phyloP scores from a whole-genome alignment of 2,797 vertebrate genomes.

The Sebastolobus alascanus region DNA sequence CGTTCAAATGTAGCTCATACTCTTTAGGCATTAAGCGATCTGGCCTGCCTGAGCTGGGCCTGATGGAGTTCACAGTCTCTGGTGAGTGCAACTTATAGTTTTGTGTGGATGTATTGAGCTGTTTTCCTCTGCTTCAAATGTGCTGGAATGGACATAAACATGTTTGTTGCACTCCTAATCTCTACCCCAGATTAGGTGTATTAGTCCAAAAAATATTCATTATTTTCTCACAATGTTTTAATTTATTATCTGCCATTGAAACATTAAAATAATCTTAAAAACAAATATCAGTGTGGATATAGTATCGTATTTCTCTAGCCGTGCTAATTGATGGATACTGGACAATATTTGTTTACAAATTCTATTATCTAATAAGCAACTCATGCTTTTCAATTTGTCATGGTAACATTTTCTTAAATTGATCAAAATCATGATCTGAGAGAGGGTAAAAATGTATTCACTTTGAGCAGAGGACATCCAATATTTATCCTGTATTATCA shows the following conservation, averaged over 20 bases:
- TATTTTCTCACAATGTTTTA: neutral
- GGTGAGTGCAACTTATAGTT: constrained; percentile 63
- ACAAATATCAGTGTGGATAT: neutral
- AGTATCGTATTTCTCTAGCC: neutral
- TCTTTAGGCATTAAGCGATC: constrained; percentile 11
- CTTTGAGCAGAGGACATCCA: neutral
- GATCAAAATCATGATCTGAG: neutral
- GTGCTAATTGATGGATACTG: neutral
- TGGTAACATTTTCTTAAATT: neutral
- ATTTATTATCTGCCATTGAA: neutral
- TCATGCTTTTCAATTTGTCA: neutral
- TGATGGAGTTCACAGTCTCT: constrained; percentile 24
- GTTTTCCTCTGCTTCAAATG: neutral
- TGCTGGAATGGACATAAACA: neutral
- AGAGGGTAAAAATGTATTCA: rapidly evolving
- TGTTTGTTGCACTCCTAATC: neutral
- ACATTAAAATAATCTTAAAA: neutral
- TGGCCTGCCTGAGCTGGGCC: constrained; percentile 11
- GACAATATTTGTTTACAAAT: neutral
- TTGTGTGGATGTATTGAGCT: neutral
- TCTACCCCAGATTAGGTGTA: neutral
- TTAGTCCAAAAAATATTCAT: neutral
- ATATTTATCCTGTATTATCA: neutral
- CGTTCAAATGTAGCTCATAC: constrained; percentile 29
- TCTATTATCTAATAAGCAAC: neutral